phyloP scores from a whole-genome alignment of 2,113 vertebrate genomes.

The Jacana jacana region DNA sequence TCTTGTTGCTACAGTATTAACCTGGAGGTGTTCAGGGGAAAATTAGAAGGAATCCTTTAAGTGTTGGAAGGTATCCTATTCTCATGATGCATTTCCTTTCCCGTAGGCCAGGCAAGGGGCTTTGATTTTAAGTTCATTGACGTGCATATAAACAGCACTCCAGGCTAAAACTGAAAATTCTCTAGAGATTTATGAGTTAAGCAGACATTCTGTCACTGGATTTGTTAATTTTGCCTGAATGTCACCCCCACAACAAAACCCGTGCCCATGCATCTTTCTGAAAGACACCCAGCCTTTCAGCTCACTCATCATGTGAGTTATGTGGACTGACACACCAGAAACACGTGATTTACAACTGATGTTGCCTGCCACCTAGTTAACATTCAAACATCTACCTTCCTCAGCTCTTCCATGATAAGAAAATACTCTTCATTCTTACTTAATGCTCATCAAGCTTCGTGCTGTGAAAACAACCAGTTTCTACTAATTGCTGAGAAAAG shows the following conservation, averaged over 20 bases:
- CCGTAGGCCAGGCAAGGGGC: slow-evolving; percentile 28
- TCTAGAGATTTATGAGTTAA: slow-evolving; percentile 67
- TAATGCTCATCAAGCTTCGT: neutral
- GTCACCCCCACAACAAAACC: neutral
- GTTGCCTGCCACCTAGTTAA: neutral
- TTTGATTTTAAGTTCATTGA: slow-evolving; percentile 61
- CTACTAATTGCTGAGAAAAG: neutral
- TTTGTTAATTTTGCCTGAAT: slow-evolving; percentile 41
- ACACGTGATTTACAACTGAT: neutral
- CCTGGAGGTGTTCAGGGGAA: slow-evolving; percentile 47
- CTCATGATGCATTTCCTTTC: slow-evolving; percentile 57
- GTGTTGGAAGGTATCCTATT: slow-evolving; percentile 51
- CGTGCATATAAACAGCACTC: slow-evolving; percentile 49
- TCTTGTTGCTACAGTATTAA: slow-evolving; percentile 58
- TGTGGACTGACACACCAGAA: neutral
- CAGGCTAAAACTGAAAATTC: slow-evolving; percentile 60
- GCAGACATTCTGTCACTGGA: slow-evolving; percentile 58
- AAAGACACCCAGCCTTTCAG: slow-evolving; percentile 10
- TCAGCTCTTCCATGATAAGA: neutral
- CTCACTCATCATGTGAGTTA: neutral
- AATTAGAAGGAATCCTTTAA: slow-evolving; percentile 51
- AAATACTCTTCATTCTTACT: slow-evolving; percentile 2
- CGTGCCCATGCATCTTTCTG: slow-evolving; percentile 24
- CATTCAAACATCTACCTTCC: neutral
- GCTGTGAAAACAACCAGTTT: neutral